Percentiles rank a stretch among this genome's conserved stretches.
These are phyloP conservation scores for Cebus imitator DNA, from an alignment of 2,113 vertebrate genomes.

Conservation along the genomic window DNA sequence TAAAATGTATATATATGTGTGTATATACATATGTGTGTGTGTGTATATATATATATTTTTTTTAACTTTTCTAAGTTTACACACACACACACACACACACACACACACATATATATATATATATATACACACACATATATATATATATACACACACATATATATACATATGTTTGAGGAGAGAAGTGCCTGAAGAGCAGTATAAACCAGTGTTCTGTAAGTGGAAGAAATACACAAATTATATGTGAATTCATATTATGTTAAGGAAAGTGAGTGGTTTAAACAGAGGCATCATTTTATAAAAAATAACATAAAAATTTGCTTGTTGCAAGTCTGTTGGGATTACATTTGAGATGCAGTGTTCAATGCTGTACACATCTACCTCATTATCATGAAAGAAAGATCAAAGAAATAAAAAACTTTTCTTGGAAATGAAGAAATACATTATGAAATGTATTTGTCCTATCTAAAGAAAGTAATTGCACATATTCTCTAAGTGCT, in stretches of 20 bases:
- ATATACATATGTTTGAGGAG: background rate
- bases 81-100: too few species aligned
- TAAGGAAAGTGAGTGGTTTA: background rate
- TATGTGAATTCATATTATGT: background rate
- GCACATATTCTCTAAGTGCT: background rate
- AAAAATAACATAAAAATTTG: background rate
- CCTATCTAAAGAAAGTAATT: background rate
- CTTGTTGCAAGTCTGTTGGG: background rate
- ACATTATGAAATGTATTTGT: background rate
- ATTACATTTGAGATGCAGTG: background rate
- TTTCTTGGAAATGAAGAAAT: conserved; percentile 44
- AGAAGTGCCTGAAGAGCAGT: background rate
- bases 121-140: too few species aligned
- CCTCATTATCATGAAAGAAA: conserved; percentile 9
- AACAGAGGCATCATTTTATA: background rate
- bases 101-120: too few species aligned
- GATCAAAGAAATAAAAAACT: background rate
- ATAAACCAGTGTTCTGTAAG: background rate
- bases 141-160: too few species aligned
- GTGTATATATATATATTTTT: too few species aligned
- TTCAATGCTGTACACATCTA: background rate
- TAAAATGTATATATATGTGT: background rate
- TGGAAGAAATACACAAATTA: background rate
- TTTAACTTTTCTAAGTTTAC: too few species aligned
- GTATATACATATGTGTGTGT: too few species aligned